These are phyloP conservation scores for Lysiphlebus fabarum DNA, from an alignment of 1,140 invertebrate genomes.

Conservation along the genomic window DNA sequence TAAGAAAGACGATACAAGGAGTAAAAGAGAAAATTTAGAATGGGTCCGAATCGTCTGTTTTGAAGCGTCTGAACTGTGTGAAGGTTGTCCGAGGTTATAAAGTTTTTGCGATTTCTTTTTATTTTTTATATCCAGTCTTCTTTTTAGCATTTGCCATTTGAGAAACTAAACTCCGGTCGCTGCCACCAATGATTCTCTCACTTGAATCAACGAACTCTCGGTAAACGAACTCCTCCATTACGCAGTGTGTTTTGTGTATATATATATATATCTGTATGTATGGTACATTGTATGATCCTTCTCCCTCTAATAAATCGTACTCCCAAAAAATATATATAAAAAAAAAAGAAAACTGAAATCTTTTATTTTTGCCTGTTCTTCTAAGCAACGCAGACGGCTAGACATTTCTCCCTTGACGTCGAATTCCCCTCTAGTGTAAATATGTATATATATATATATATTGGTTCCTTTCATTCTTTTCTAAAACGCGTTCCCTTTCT, in stretches of 20 bases:
- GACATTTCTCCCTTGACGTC: constrained; percentile 1
- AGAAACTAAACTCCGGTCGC: background rate
- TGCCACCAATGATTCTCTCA: background rate
- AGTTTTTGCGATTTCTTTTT: constrained; percentile 16
- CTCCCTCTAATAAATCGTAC: too few species aligned
- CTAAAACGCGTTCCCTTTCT: constrained; percentile 2
- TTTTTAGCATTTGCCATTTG: background rate
- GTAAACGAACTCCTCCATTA: too few species aligned
- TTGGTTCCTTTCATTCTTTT: constrained; percentile 8
- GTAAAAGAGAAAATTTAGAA: constrained; percentile 35
- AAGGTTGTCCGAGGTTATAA: constrained; percentile 38
- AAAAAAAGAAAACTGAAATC: background rate
- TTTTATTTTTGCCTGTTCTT: constrained; percentile 13
- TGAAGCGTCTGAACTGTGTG: constrained; percentile 29
- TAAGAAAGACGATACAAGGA: too few species aligned
- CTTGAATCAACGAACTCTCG: too few species aligned
- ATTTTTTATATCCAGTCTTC: background rate
- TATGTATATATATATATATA: too few species aligned
- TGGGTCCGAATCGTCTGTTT: constrained; percentile 32
- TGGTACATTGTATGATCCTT: too few species aligned
- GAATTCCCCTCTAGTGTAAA: constrained; percentile 22
- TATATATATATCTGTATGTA: too few species aligned
- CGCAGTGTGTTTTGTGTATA: too few species aligned
- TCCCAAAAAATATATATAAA: too few species aligned
- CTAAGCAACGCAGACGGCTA: constrained; percentile 17